phyloP scores from a whole-genome alignment of 2,113 vertebrate species.

The Neodontobutis hainanensis region DNA sequence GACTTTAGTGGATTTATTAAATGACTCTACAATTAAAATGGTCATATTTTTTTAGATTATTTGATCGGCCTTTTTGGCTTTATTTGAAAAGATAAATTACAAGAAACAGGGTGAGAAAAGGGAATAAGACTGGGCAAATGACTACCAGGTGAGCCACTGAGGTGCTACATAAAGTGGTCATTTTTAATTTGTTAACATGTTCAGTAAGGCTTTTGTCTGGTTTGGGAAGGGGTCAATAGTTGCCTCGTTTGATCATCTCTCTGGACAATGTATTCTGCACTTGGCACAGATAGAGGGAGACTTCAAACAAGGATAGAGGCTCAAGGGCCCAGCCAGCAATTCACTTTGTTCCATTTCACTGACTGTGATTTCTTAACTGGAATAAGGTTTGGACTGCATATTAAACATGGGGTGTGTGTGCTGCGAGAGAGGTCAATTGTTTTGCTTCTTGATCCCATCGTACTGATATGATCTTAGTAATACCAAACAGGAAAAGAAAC shows the following conservation, averaged over 20 bases:
- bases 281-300: slow-evolving; percentile 60
- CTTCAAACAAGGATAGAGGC: slow-evolving; percentile 73
- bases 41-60: not conserved
- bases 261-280: slow-evolving; percentile 72
- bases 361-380: slow-evolving; percentile 70
- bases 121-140: no score
- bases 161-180: slow-evolving; percentile 57
- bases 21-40: slow-evolving; percentile 73
- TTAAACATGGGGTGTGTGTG: slow-evolving; percentile 53
- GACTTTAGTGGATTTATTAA: slow-evolving; percentile 50
- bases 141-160: no score
- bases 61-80: no score
- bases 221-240: slow-evolving; percentile 76
- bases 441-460: slow-evolving; percentile 43
- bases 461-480: slow-evolving; percentile 54
- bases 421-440: slow-evolving; percentile 29
- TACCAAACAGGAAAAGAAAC: slow-evolving; percentile 38
- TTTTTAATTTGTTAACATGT: slow-evolving; percentile 72
- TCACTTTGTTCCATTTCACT: slow-evolving; percentile 71
- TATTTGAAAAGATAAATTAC: no score
- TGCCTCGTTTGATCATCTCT: slow-evolving; percentile 76
- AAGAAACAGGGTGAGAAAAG: no score
- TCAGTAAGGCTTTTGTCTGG: slow-evolving; percentile 67
- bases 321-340: slow-evolving; percentile 65
- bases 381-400: slow-evolving; percentile 65